Base-by-base conservation (phyloP, 1,140 invertebrate genomes). In the Drosophila mojavensis region DNA sequence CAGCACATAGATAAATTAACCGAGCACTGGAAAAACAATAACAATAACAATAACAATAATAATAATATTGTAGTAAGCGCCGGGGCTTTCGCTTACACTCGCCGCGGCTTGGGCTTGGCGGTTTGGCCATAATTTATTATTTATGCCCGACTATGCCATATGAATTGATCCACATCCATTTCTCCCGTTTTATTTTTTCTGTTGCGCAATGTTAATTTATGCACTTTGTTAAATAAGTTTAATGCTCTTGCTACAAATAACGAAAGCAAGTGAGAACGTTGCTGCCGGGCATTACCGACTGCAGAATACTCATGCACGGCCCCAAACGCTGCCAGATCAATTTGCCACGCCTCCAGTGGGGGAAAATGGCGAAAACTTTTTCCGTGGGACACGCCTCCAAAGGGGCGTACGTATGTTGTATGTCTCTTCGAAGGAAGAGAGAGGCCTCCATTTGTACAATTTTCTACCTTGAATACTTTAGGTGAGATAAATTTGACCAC, bases 151-250 rank as follows among this genome's bases (percentile, higher is more conserved):
- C 30, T 50, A 48, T 43, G 64, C 51, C 64, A 61, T 80, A 74
- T 80, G 85, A 84, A 85, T 75, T 81, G 65, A 84, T 84, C 78
- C 45, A 41, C 63, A 80, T 9, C 20, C 20, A 33, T 33, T 9
- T 33, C 33, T 33, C 33, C 6, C 7, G 4, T 60, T 68, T 64
- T 47, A 45, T 72, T 62, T 64, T 36, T 60, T 47, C 65, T 64
- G 30, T 41, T 15, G 43, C 28, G 33, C 33, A 58, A 73, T 71
- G 39, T 88, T 88, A 83, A 88, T 88, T 80, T 89, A 88, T 88
- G 83, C 79, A 88, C 79, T 88, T 89, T 88, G 79, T 54, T 88
- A 68, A 76, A 73, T 79, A 70, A 79, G 76, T 86, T 82, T 80
- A 84, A 84, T 84, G 73, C 56, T 63, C 33, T 61, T 56, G 58